Conservation (phyloP, 1,140 invertebrate species). For the Zaprionus nigranus region DNA sequence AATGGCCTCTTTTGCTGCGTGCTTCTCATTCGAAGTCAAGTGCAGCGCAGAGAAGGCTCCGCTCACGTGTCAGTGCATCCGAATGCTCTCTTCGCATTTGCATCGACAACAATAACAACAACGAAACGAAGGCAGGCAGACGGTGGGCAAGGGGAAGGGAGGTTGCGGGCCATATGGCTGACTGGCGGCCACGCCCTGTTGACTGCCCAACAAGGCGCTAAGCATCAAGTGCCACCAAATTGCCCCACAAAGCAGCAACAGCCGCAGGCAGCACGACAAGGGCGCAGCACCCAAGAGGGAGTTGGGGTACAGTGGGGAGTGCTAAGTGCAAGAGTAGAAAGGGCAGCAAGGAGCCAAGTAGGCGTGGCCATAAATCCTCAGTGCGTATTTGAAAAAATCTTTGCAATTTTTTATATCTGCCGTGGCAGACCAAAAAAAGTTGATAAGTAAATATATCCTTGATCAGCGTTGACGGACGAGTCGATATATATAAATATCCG, state of each 20-base stretch:
- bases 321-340: neutral
- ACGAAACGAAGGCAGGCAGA: slow-evolving; percentile 25
- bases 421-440: too few species aligned
- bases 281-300: neutral
- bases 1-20: slow-evolving; percentile 24
- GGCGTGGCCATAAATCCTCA: neutral
- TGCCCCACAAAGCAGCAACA: slow-evolving; percentile 23
- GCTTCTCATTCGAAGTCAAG: slow-evolving; percentile 71
- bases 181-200: slow-evolving; percentile 63
- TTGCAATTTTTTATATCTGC: too few species aligned
- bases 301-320: neutral
- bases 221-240: slow-evolving; percentile 75
- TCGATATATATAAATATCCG: too few species aligned
- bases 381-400: neutral
- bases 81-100: slow-evolving; percentile 65
- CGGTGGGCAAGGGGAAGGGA: neutral
- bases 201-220: slow-evolving; percentile 76
- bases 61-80: slow-evolving; percentile 66
- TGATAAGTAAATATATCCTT: too few species aligned
- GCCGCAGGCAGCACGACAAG: neutral
- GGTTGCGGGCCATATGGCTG: slow-evolving; percentile 66
- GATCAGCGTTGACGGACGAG: too few species aligned
- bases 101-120: slow-evolving; percentile 43
- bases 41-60: slow-evolving; percentile 39
- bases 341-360: neutral